Evolutionary conservation across 2,113 vertebrate genomes (phyloP), one percentile per base, ranked within the genome.

Genomic region (Urocitellus parryii): DNA sequence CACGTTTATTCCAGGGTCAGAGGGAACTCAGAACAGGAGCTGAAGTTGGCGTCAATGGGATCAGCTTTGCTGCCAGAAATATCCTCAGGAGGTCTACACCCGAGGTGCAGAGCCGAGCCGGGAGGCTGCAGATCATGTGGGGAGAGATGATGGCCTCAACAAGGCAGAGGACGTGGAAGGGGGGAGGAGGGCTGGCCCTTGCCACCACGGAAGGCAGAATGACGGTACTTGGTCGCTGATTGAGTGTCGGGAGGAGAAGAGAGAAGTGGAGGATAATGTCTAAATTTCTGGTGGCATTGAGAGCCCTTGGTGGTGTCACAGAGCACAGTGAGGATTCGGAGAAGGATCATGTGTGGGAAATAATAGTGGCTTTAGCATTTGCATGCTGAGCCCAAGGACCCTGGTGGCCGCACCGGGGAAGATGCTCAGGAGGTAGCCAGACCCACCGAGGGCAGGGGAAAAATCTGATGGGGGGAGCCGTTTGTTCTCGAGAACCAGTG

Each of bases 261-360:
- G 42, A n/a, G 34, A 20, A 1, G 6, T 17, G 24, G 4, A 37
- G 24, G 32, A 34, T 25, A 63, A 25, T 1, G 0, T 42, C 42
- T 2, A 13, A n/a, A 1, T 32, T 27, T 74, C 77, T 2, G 4
- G 25, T 67, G 61, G 39, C 2, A 8, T 10, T 12, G 83, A 88
- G 51, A 88, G 51, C 9, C 86, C 51, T 0, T 0, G 5, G 16
- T 9, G 58, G 10, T 53, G 9, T n/a, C 51, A 2, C 2, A 8
- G 11, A 39, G 37, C 45, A n/a, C 18, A 17, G 1, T 11, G 13
- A 32, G 72, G 70, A 37, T 27, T 32, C 10, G 1, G 34, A 20
- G 37, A 22, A 83, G 39, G 39, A 90, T 13, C 0, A 12, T 12
- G 4, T 6, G 2, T 4, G 20, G 58, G 22, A 73, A 72, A 6